phyloP scores from a whole-genome alignment of 2,888 invertebrate species.

The Notodonta ziczac region DNA sequence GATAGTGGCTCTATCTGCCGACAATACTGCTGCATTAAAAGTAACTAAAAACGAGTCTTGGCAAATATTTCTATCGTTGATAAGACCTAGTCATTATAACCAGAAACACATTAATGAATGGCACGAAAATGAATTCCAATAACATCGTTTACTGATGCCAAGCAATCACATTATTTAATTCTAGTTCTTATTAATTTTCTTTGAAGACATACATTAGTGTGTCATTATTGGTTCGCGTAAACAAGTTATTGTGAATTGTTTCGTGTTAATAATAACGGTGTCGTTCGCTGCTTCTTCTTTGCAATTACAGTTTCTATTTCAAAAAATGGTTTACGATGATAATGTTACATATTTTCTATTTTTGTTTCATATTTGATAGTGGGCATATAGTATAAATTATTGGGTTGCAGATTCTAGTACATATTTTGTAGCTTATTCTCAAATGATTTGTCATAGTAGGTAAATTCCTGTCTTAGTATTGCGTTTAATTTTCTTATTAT shows the following conservation, averaged over 20 bases:
- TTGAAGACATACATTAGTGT: constrained; percentile 17
- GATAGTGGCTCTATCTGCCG: background rate
- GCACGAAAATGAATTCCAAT: constrained; percentile 16
- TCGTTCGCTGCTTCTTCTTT: background rate
- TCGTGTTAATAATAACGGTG: constrained; percentile 15
- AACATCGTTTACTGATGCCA: constrained; percentile 19
- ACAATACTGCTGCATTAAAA: background rate
- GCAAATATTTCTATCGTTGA: background rate
- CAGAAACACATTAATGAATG: constrained; percentile 7
- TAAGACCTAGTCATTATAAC: background rate
- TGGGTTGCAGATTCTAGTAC: no score
- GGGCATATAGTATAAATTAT: no score
- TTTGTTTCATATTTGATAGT: no score
- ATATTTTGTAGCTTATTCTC: no score
- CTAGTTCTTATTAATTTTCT: constrained; percentile 13
- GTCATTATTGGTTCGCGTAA: constrained; percentile 12
- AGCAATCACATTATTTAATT: constrained; percentile 17
- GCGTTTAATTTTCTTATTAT: background rate
- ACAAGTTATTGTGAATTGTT: constrained; percentile 30
- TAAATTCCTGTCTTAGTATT: no score
- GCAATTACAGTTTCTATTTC: background rate
- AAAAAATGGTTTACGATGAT: background rate
- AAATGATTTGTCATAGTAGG: no score
- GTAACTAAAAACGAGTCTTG: background rate
- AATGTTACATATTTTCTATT: no score